Evolutionary conservation across 2,888 invertebrate species (phyloP), one percentile per base, ranked within the genome.

Genomic region (Yponomeuta sedellus): DNA sequence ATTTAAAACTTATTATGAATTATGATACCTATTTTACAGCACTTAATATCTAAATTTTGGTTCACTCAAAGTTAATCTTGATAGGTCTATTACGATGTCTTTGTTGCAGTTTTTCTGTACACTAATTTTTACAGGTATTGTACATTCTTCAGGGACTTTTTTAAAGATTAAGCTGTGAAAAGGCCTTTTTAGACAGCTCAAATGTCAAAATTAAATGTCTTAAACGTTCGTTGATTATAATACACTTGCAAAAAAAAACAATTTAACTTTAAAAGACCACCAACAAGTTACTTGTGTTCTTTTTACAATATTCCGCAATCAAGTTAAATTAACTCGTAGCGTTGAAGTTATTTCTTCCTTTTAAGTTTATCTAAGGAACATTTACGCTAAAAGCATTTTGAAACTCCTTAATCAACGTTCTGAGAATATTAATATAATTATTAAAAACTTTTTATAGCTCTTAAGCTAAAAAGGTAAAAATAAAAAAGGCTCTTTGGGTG

Each of bases 381-480:
- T 85, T 80, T 78, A 76, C 82, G 83, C 76, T 86, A 86, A 86
- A 86, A 86, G 85, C 86, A 85, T 85, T 86, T 80, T 81, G 76
- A 75, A 78, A 80, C 82, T 80, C 80, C 83, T 84, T 86, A 85
- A 87, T 88, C 85, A 87, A 85, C 83, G 81, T 78, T 77, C 81
- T 77, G 78, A 79, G 82, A 86, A 85, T 86, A 86, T 83, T 85
- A 85, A 86, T 85, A 84, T 84, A 83, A 86, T 85, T 86, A 85
- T 79, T 80, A 78, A 81, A 82, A 85, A 86, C 81, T 83, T 86
- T 85, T 82, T 81, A 77, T 77, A 82, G 82, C 82, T 82, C 80
- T 79, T 81, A 78, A 80, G 81, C 81, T 25, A 80, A 82, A 78
- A 83, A 82, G 79, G 80, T 81, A 76, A 75, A 72, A 78, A 72